These are phyloP conservation scores for Athalia circularis DNA, from an alignment of 2,888 invertebrate species.

Conservation along the genomic window DNA sequence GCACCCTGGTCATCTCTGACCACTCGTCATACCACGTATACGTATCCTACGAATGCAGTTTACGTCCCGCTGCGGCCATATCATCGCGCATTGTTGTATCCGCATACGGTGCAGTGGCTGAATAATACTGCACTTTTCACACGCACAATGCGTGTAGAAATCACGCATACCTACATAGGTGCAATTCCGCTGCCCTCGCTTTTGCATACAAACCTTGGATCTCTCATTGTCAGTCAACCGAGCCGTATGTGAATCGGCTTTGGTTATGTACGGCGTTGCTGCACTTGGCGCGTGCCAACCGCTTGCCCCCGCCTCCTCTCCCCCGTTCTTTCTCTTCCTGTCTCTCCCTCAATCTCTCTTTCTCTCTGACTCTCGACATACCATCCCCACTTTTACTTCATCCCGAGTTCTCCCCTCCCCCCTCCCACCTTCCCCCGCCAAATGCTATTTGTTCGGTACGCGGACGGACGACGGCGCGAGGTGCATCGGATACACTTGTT, in stretches of 20 bases:
- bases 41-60: no score
- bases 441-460: conserved; percentile 40
- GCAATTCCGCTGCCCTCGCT: conserved; percentile 10
- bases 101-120: no score
- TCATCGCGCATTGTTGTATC: no score
- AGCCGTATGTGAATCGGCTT: background rate
- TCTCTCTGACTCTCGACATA: conserved; percentile 48
- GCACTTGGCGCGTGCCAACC: conserved; percentile 73
- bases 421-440: conserved; percentile 49
- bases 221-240: conserved; percentile 7
- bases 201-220: background rate
- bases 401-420: conserved; percentile 44
- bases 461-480: conserved; percentile 1
- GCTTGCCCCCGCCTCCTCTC: conserved; percentile 64
- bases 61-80: no score
- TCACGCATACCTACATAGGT: background rate
- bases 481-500: conserved; percentile 42
- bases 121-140: no score
- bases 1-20: no score
- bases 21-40: no score
- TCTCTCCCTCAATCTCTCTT: conserved; percentile 31
- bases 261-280: conserved; percentile 56
- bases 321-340: conserved; percentile 59
- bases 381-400: conserved; percentile 17
- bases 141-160: no score